Percentiles rank a stretch among this genome's conserved stretches.
phyloP scores from a whole-genome alignment of 2,113 vertebrate genomes.

The Erinaceus europaeus region DNA sequence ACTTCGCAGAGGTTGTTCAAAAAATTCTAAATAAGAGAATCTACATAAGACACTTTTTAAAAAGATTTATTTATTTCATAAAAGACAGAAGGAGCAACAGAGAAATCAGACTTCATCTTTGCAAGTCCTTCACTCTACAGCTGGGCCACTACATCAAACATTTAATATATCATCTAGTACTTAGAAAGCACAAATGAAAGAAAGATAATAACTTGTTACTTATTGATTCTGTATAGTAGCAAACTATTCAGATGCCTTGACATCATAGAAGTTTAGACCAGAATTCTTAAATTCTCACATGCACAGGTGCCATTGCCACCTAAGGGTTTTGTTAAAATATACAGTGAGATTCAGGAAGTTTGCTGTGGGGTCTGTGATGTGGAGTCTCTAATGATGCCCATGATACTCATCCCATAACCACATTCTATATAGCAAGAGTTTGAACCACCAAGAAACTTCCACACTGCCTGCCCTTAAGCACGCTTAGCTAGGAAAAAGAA shows the following conservation, averaged over 20 bases:
- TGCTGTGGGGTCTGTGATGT: background rate
- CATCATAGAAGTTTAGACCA: background rate
- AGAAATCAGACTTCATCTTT: too few species aligned
- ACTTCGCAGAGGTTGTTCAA: background rate
- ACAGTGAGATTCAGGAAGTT: background rate
- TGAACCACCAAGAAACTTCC: background rate
- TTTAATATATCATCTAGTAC: background rate
- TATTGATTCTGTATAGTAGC: background rate
- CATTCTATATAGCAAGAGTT: background rate
- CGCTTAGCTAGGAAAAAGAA: too few species aligned
- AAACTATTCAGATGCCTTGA: background rate
- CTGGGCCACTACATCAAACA: too few species aligned
- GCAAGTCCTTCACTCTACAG: too few species aligned
- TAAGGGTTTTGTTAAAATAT: background rate
- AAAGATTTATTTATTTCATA: too few species aligned
- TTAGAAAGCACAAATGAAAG: background rate
- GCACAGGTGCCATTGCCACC: background rate
- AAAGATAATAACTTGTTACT: too few species aligned
- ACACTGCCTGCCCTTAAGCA: too few species aligned
- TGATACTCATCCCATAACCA: background rate
- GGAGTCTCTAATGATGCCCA: background rate
- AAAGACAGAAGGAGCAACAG: too few species aligned
- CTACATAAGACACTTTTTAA: background rate
- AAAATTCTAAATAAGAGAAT: background rate
- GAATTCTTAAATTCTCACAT: background rate